Base-by-base conservation (phyloP, 2,888 invertebrate species). In the Drosophila mimetica region DNA sequence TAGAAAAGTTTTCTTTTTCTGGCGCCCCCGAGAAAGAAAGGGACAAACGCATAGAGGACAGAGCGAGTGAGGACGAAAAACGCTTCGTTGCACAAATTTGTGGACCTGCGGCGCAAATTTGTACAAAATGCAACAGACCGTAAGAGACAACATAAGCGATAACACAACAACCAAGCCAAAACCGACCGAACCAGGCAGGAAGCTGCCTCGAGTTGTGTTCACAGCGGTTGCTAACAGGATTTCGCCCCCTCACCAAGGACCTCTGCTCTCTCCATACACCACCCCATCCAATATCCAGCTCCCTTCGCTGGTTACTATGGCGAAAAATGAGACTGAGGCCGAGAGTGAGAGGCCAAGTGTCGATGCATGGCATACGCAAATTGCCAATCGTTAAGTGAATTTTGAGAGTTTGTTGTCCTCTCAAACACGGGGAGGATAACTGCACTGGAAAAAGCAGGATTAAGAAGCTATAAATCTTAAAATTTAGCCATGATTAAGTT, bases 101-200 rank as follows among this genome's bases (percentile, higher is more conserved):
- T 71, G 66, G 59, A 72, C 75, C 61, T 66, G 70, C 72, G 55
- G 71, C 60, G 69, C 59, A 75, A 75, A 75, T 77, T 76, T 70
- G 74, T 76, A 64, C 75, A 71, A 77, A 88, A 71, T 84, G 82
- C 87, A 88, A 75, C 79, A 87, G 88, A 88, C 88, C 87, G 87
- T 82, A 87, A 88, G 86, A 87, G 87, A 88, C 87, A 85, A 82
- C 85, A 83, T 80, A 77, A 82, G 76, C 79, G 81, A 77, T 79
- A 83, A 70, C 70, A 77, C 79, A 79, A 75, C 73, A 60, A 69
- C 71, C 70, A 74, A 67, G 52, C 61, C 51, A 22, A 44, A 44
- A 69, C 55, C 54, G 30, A 41, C 48, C 54, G 16, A 37, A 42
- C 46, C 41, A 48, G 61, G 46, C 47, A 64, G 65, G 61, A 63